Evolutionary conservation across 2,113 vertebrate genomes (phyloP), one percentile per base, ranked within the genome.

Genomic region (Trachemys scripta): DNA sequence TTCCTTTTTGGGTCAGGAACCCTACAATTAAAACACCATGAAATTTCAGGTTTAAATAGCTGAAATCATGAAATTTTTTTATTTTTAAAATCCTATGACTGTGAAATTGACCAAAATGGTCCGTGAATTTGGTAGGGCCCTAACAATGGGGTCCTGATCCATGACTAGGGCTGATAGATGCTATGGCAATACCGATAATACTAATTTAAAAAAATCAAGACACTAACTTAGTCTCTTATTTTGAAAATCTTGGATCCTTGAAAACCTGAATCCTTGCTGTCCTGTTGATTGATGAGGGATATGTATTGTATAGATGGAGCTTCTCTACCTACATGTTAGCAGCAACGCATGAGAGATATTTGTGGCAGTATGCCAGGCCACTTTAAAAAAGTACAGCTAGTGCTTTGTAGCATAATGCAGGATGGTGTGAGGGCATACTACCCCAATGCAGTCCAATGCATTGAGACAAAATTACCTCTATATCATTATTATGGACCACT

Each of bases 321-420:
- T 95, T 91, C 93, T 87, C 31, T 62, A 75, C 65, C 20, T 22
- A 4, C 29, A 27, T 93, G 91, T 94, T 93, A 69, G 4, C 35
- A 69, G 62, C 62, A 69, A n/a, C 17, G 6, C 4, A n/a, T 20
- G 35, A 69, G 65, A 79, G 82, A 89, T 50, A 35, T 80, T 85
- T 96, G 82, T 76, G 62, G 88, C 76, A 90, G 93, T 59, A 90
- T 62, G 89, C 59, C 69, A 85, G 92, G 90, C 59, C 90, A 90
- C 88, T 96, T 88, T 69, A 82, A 9, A 84, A 88, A 88, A 53
- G 72, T 79, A 51, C 65, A 82, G 92, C 85, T 88, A 92, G 93
- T 1, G 12, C 54, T 92, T 82, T 78, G 42, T 84, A 96, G 90
- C 62, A 50, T 27, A 75, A 0, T 2, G 31, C 65, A 5, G 35